Evolutionary conservation across 2,113 vertebrate species (phyloP).

Genomic region (Calonectris borealis): DNA sequence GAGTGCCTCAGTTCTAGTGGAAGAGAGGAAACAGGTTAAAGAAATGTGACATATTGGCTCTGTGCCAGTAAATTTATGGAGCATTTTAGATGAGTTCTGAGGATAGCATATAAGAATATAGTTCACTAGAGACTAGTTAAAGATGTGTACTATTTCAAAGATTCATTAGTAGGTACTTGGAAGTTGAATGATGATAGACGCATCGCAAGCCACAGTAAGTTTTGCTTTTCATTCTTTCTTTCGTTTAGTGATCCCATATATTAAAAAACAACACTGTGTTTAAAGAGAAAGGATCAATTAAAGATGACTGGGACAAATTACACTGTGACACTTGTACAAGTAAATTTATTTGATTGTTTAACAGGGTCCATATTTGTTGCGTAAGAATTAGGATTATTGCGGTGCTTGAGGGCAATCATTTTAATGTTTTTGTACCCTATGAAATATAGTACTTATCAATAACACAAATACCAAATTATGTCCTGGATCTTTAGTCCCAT

Average conservation of each 20-base stretch:
- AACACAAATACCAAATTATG: neutral
- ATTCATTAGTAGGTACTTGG: constrained; percentile 21
- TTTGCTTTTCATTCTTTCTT: neutral
- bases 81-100: constrained; percentile 4
- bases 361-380: neutral
- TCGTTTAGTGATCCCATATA: neutral
- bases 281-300: neutral
- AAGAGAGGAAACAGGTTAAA: neutral
- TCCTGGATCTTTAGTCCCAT: neutral
- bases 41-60: neutral
- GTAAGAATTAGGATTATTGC: neutral
- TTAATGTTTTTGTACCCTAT: neutral
- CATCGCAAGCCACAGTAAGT: neutral
- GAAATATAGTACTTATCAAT: neutral
- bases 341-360: neutral
- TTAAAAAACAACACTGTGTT: neutral
- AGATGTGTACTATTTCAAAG: constrained; percentile 16
- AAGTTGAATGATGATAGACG: constrained; percentile 5
- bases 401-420: neutral
- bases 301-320: neutral
- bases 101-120: constrained; percentile 1
- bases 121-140: constrained; percentile 42
- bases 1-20: neutral
- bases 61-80: constrained; percentile 16
- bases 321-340: neutral